Evolutionary conservation across 2,797 vertebrate species (phyloP).

Genomic region (Gallinago solitaria): DNA sequence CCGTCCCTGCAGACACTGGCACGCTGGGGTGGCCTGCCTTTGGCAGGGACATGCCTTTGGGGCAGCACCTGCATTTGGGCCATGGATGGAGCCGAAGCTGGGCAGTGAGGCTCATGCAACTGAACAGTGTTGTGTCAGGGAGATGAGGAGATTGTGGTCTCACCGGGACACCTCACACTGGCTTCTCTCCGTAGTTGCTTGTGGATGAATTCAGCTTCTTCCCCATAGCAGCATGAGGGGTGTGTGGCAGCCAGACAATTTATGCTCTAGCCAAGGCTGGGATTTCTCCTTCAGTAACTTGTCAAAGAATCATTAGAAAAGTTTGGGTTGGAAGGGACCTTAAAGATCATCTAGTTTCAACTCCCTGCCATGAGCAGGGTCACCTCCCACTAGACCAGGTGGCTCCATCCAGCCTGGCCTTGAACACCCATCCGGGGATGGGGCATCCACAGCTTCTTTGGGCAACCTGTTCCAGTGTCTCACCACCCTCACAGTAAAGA

Average conservation of each 20-base stretch:
- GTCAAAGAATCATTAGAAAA: no score
- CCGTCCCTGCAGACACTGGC: accelerated
- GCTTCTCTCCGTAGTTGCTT: neutral
- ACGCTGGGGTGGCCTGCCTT: neutral
- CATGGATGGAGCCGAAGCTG: neutral
- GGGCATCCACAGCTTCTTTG: no score
- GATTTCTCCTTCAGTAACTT: neutral
- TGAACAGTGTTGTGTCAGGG: neutral
- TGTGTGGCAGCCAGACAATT: neutral
- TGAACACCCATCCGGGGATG: no score
- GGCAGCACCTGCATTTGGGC: neutral
- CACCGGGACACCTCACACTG: accelerated
- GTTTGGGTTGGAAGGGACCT: no score
- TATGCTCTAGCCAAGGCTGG: neutral
- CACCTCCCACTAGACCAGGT: no score
- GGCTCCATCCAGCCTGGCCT: no score
- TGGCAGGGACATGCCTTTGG: neutral
- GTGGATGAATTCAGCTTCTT: neutral
- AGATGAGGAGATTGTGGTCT: accelerated
- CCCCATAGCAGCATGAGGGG: neutral
- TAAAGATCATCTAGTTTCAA: no score
- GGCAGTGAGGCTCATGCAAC: neutral
- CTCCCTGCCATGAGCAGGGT: no score
- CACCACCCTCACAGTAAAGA: no score
- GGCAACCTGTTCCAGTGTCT: no score